Conservation (phyloP, 1,140 invertebrate genomes). For the Brachionus manjavacas region DNA sequence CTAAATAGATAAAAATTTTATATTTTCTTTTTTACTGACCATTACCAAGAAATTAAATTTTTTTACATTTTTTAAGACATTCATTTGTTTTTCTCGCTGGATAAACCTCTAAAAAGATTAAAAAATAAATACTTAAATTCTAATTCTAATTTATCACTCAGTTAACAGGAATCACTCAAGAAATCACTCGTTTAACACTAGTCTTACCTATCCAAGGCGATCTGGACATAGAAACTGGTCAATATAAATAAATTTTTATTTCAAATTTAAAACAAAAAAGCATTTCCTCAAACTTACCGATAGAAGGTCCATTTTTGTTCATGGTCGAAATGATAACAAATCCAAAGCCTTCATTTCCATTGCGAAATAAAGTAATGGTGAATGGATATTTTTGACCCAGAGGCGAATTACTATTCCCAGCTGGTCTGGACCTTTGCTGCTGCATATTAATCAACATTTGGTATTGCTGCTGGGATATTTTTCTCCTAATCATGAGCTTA, state of each 20-base stretch:
- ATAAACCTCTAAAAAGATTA: no score
- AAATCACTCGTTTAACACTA: neutral
- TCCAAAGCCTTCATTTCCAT: constrained; percentile 92
- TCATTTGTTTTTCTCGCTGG: no score
- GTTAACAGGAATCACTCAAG: neutral
- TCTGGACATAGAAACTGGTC: neutral
- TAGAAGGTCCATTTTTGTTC: constrained; percentile 83
- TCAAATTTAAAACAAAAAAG: no score
- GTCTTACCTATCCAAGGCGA: constrained; percentile 29
- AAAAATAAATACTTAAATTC: no score
- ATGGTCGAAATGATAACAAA: constrained; percentile 97
- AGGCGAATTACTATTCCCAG: neutral
- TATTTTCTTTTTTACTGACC: no score
- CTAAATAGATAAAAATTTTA: no score
- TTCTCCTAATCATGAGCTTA: constrained; percentile 51
- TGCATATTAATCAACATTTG: constrained; percentile 32
- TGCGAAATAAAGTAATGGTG: constrained; percentile 78
- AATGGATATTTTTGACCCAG: constrained; percentile 60
- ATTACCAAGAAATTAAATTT: no score
- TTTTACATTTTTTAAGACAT: no score
- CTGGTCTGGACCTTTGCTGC: neutral
- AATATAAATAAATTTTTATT: neutral
- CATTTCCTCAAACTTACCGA: constrained; percentile 66
- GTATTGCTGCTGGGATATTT: constrained; percentile 48
- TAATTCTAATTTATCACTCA: neutral